Conservation (phyloP, 1,140 invertebrate species). For the Papilio polyxenes region DNA sequence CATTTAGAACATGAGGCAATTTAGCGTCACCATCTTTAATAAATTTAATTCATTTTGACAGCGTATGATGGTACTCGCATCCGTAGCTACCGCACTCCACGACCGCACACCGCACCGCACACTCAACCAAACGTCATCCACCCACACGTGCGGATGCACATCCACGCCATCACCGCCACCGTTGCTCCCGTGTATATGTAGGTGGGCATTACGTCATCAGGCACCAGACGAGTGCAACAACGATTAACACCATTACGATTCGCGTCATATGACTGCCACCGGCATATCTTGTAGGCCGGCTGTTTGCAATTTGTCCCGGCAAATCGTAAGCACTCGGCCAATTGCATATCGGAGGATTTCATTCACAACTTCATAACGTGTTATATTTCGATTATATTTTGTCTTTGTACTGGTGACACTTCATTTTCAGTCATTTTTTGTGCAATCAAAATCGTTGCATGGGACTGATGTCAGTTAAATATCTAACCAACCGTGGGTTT, state of each 20-base stretch:
- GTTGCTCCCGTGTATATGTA: not conserved
- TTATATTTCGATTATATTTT: too few relatives aligned
- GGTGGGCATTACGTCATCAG: constrained; percentile 53
- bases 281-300: not conserved
- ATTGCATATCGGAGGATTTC: too few relatives aligned
- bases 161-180: constrained; percentile 44
- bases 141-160: constrained; percentile 49
- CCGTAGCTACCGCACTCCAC: not conserved
- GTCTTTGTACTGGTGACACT: too few relatives aligned
- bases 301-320: too few relatives aligned
- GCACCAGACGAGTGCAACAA: constrained; percentile 49
- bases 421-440: too few relatives aligned
- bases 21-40: constrained; percentile 16
- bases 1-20: constrained; percentile 10
- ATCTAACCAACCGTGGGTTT: too few relatives aligned
- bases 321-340: not conserved
- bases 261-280: constrained; percentile 37
- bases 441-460: too few relatives aligned
- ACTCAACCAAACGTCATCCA: constrained; percentile 51
- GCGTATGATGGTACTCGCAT: constrained; percentile 26
- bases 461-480: too few relatives aligned
- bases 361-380: too few relatives aligned
- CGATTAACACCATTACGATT: constrained; percentile 47
- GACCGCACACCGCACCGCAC: not conserved
- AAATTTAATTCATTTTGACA: constrained; percentile 38